Evolutionary conservation across 2,888 invertebrate genomes (phyloP).

Genomic region (Lepidocyrtinus sp.): DNA sequence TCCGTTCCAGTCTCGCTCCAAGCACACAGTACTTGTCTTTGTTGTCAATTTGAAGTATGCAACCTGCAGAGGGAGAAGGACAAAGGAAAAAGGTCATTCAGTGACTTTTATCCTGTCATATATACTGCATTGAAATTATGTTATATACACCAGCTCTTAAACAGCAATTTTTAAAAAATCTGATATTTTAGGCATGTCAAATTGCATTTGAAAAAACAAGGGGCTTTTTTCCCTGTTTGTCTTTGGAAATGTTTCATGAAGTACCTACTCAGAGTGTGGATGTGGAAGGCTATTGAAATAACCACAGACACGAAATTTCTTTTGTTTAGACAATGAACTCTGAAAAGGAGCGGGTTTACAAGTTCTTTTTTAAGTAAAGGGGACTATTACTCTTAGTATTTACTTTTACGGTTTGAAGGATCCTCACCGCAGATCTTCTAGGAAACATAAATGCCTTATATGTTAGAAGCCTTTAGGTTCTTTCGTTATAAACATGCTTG

Average conservation of each 20-base stretch:
- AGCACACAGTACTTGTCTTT: neutral
- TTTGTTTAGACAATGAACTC: constrained; percentile 15
- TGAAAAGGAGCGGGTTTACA: constrained; percentile 3
- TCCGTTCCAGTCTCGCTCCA: neutral
- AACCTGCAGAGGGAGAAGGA: neutral
- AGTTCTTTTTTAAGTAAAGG: neutral
- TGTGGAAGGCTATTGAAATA: neutral
- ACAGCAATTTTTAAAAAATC: neutral
- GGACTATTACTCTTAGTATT: neutral
- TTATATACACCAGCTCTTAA: too few relatives aligned
- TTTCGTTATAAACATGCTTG: neutral
- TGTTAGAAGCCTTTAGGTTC: neutral
- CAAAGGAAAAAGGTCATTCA: neutral
- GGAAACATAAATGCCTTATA: neutral
- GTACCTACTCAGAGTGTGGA: neutral
- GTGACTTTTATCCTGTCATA: constrained; percentile 1
- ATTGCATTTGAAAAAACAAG: constrained; percentile 3
- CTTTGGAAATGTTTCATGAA: neutral
- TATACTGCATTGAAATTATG: neutral
- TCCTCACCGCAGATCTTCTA: neutral
- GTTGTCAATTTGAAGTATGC: neutral
- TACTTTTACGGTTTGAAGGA: neutral
- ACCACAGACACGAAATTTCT: constrained; percentile 7
- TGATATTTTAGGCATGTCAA: neutral
- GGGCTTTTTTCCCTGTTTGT: neutral